Evolutionary conservation across 2,113 vertebrate genomes (phyloP), one percentile per base, ranked within the genome.

Genomic region (Pelodiscus sinensis): DNA sequence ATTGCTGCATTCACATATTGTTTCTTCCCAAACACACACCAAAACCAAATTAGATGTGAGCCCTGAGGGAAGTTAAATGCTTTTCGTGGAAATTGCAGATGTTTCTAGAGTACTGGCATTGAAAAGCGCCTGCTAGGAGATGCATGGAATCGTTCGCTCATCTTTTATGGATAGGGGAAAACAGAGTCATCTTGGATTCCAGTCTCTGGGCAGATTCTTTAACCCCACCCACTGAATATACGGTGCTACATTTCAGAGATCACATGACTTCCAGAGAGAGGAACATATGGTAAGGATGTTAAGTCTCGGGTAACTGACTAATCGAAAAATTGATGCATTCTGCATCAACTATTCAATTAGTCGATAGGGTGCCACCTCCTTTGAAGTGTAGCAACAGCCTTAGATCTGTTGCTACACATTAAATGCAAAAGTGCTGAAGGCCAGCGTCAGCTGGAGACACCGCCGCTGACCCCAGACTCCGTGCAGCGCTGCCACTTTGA

Each of bases 31-130:
- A 25, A 86, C 57, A 86, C 25, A 50, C 4, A 80, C 9, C 22
- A 11, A 87, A 85, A 54, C 13, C 92, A 90, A 84, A 88, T 85
- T 31, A 89, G 82, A 65, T 29, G 91, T 58, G 24, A 9, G 57
- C 2, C 21, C 3, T 21, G 85, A 52, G 2, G 85, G 13, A 91
- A 89, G 38, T 80, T 38, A 50, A 89, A 87, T 15, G 57, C 60
- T 22, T 82, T 51, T 16, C 25, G 10, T 4, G 88, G 58, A 86
- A 89, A 56, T 38, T 79, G 6, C 5, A 58, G 9, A 91, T 85
- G 16, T 73, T 57, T 71, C 27, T 12, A 93, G 50, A 94, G 80
- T 55, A 73, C 78, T 54, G 51, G 16, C 35, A 18, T 16, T 79
- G 35, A 85, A 93, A 92, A 0, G 11, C 86, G 87, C 35, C 25